phyloP scores from a whole-genome alignment of 2,113 vertebrate genomes.

The Morphnarchus princeps region DNA sequence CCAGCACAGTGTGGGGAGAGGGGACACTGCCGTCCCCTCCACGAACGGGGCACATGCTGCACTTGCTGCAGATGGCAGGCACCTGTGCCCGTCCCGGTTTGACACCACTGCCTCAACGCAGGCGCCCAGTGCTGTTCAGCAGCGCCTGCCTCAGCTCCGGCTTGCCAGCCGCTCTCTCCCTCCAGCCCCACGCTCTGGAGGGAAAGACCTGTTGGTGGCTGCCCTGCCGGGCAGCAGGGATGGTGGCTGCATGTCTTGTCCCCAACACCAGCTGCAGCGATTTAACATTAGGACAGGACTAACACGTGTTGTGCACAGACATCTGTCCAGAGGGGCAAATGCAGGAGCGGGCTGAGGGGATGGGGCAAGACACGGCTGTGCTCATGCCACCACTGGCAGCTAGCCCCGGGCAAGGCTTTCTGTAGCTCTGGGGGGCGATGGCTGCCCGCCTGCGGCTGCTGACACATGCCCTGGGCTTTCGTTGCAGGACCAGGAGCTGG shows the following conservation, averaged over 20 bases:
- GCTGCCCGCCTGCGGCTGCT: fast-evolving
- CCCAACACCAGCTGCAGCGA: background rate
- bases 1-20: fast-evolving
- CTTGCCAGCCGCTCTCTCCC: background rate
- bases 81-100: fast-evolving
- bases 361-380: fast-evolving
- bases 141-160: fast-evolving
- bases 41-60: fast-evolving
- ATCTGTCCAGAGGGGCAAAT: background rate
- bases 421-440: fast-evolving
- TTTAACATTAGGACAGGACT: background rate
- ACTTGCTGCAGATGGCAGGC: background rate
- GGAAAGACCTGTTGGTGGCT: fast-evolving
- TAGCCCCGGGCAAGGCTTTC: background rate
- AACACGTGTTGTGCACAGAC: fast-evolving
- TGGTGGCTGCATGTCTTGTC: background rate
- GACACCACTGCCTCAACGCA: fast-evolving
- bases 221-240: fast-evolving
- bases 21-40: fast-evolving
- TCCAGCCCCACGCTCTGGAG: fast-evolving
- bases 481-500: conserved; percentile 89
- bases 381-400: fast-evolving
- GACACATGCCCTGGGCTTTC: background rate
- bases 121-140: fast-evolving
- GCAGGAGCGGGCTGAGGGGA: background rate